Evolutionary conservation across 2,888 invertebrate genomes (phyloP), one percentile per base, ranked within the genome.

Genomic region (Blastobasis lacticolella): DNA sequence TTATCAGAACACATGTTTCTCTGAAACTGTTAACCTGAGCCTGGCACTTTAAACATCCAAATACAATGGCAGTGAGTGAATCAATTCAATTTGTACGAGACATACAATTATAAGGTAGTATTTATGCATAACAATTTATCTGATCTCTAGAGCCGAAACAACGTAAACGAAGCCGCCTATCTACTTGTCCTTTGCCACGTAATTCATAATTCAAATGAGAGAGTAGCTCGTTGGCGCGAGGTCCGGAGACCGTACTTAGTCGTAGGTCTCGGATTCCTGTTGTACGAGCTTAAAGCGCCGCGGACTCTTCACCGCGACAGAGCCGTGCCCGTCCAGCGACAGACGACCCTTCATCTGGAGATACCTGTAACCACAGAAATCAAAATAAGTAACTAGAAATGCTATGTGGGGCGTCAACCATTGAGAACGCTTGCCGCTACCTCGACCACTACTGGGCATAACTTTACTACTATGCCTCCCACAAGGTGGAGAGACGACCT

Each of bases 201-300:
- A 46, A 46, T 5, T 10, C 38, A 37, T 23, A 46, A 46, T 46
- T 9, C 5, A 38, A 46, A 38, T 46, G 38, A 37, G 5, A 23
- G 23, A 37, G 46, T 46, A 4, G 37, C 23, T 23, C 8, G 3
- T 5, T 42, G 9, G 42, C 5, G 7, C 8, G 42, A 10, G 10
- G 40, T 45, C 9, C 36, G 38, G 40, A 10, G 48, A 36, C 7
- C 5, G 43, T 8, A 0, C 38, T 78, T 95, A 96, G 79, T 96
- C 96, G 75, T 95, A 95, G 60, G 92, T 96, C 82, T 96, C 95
- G 7, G 95, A 96, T 81, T 96, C 96, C 74, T 96, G 96, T 75
- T 96, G 96, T 40, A 96, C 96, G 56, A 96, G 89, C 75, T 95
- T 95, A 88, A 95, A 95, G 58, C 96, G 92, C 51, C 96, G 90